Evolutionary conservation across 2,888 invertebrate genomes (phyloP).

Genomic region (Bunonema sp.): DNA sequence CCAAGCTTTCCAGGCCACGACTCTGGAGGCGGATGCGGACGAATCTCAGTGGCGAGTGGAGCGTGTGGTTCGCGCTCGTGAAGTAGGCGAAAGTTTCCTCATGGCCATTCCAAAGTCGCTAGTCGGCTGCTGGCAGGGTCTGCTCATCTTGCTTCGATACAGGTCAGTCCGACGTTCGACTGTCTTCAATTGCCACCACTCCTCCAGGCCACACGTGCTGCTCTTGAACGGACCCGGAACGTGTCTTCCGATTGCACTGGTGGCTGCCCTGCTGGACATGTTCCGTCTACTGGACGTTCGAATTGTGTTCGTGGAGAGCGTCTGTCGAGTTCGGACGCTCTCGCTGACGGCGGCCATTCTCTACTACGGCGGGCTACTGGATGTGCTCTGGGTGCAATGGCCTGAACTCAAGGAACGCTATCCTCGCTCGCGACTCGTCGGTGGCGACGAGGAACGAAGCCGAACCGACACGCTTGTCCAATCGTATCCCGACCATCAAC

Average conservation of each 20-base stretch:
- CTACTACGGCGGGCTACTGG: slow-evolving; percentile 58
- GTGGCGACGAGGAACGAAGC: too few species aligned
- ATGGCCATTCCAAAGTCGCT: slow-evolving; percentile 66
- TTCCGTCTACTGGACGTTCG: slow-evolving; percentile 53
- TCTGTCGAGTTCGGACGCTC: slow-evolving; percentile 73
- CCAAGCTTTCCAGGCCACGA: too few species aligned
- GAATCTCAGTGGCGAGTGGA: too few species aligned
- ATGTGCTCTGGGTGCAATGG: slow-evolving; percentile 84
- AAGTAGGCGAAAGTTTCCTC: slow-evolving; percentile 70
- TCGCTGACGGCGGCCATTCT: slow-evolving; percentile 77
- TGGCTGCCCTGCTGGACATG: slow-evolving; percentile 57
- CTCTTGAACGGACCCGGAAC: slow-evolving; percentile 92
- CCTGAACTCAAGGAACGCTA: slow-evolving; percentile 59
- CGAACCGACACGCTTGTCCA: too few species aligned
- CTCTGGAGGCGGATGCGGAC: too few species aligned
- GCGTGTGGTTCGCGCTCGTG: too few species aligned
- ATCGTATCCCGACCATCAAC: too few species aligned
- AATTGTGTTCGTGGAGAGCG: slow-evolving; percentile 81
- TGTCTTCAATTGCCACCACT: slow-evolving; percentile 78
- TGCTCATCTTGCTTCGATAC: too few species aligned
- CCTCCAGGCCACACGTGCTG: slow-evolving; percentile 58
- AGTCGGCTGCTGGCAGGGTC: too few species aligned
- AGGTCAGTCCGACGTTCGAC: slow-evolving; percentile 72
- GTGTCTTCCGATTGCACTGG: slow-evolving; percentile 73
- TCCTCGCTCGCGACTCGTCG: too few species aligned